phyloP scores from a whole-genome alignment of 2,113 vertebrate genomes.

The Pseudopodoces humilis region DNA sequence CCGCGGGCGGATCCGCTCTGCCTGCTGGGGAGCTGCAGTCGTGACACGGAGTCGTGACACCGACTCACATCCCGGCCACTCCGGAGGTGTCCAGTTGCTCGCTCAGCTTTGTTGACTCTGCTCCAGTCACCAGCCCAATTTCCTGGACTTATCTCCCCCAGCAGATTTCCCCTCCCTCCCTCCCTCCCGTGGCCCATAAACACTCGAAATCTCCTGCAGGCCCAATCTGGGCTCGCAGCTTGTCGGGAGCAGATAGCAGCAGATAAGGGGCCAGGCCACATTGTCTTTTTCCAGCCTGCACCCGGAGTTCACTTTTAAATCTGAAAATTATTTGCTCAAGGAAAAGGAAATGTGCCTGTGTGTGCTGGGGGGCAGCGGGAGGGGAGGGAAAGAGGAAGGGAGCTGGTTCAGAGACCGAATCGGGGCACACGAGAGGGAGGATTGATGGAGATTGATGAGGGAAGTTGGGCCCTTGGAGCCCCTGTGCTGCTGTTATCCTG shows the following conservation, averaged over 20 bases:
- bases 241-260: constrained; percentile 40
- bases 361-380: background rate
- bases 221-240: constrained; percentile 41
- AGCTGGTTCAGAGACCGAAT: background rate
- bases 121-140: constrained; percentile 29
- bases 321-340: constrained; percentile 53
- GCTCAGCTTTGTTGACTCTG: constrained; percentile 45
- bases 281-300: constrained; percentile 31
- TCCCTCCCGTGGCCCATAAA: constrained; percentile 47
- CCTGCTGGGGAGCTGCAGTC: background rate
- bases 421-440: background rate
- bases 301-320: constrained; percentile 19
- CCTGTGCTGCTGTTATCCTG: background rate
- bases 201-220: constrained; percentile 20
- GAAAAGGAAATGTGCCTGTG: constrained; percentile 50
- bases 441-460: constrained; percentile 43
- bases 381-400: constrained; percentile 20
- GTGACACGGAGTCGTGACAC: constrained; percentile 18
- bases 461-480: background rate
- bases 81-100: background rate
- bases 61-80: constrained; percentile 28
- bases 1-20: background rate
- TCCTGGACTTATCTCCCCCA: constrained; percentile 63
- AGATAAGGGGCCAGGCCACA: constrained; percentile 50
- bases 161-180: constrained; percentile 66